Evolutionary conservation across 2,113 vertebrate genomes (phyloP).

Genomic region (Montifringilla adamsi): DNA sequence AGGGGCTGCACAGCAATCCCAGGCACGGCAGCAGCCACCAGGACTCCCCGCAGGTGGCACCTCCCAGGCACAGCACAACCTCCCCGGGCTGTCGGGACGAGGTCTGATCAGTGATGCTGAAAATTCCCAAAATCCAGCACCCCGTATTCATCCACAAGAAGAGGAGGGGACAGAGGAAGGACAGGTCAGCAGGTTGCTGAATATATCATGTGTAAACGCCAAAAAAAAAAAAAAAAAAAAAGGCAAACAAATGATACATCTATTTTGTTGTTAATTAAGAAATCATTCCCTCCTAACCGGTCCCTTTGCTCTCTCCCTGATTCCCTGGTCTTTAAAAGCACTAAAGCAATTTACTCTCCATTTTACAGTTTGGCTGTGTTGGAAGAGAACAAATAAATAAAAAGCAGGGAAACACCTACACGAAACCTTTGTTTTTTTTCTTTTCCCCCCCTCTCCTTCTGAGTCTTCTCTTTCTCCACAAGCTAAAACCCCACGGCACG

Average conservation of each 20-base stretch:
- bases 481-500: fast-evolving
- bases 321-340: neutral
- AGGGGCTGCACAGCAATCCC: neutral
- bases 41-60: fast-evolving
- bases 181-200: neutral
- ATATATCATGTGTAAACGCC: neutral
- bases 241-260: neutral
- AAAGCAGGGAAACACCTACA: neutral
- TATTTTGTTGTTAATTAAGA: neutral
- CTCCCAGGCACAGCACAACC: fast-evolving
- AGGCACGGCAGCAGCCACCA: neutral
- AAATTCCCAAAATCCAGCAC: neutral
- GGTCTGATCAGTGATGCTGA: fast-evolving
- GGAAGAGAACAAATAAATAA: neutral
- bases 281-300: fast-evolving
- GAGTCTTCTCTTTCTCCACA: neutral
- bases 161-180: neutral
- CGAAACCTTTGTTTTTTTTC: neutral
- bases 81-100: fast-evolving
- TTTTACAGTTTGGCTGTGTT: neutral
- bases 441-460: fast-evolving
- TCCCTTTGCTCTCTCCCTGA: neutral
- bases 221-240: neutral
- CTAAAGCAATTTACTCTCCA: neutral
- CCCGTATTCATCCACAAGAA: fast-evolving